Base-by-base conservation (phyloP, 2,888 invertebrate genomes). In the Drosophila heteroneura region DNA sequence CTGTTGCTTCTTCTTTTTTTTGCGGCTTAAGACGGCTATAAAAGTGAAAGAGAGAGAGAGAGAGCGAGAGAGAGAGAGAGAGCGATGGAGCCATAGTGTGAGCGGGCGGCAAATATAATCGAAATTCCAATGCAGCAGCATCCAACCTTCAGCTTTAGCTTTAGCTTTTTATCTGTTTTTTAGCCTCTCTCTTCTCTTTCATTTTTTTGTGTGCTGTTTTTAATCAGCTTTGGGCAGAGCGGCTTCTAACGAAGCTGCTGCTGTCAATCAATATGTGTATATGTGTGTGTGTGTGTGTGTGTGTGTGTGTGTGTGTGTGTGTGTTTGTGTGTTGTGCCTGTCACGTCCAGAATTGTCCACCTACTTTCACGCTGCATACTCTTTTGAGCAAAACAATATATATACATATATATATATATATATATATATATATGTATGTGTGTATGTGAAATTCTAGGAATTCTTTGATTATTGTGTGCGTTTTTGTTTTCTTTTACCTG, bases 341-440 rank as follows among this genome's bases (percentile, higher is more conserved):
- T 73, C 67, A 81, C 70, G 72, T 70, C 76, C 85, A 88, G 90
- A 85, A 82, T 88, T 85, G 85, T 85, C 90, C 90, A 90, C 85
- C 88, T 87, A 89, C 90, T 85, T 87, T 87, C 85, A 89, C 90
- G 87, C 89, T 80, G 63, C 60, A 73, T 74, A 58, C 41, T 58
- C 53, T 57, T 56, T n/a, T 57, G 57, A n/a, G 39, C 28, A 57
- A 57, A 12, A 30, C 19, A 26, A 28, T 28, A 28, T 4, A 39
- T 16, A 37, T 7, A 39, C 1, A 37, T 6, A 37, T 14, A 37
- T 5, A 39, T 16, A n/a, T 19, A 39, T 9, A 19, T 2, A 39
- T 9, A 39, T 19, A 6, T 6, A 22, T 1, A 44, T 22, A 44
- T 14, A 14, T 47, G n/a, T 5, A 10, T n/a, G 9, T 39, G 6